Conservation (phyloP, 1,140 invertebrate genomes). For the Drosophila watanabei region DNA sequence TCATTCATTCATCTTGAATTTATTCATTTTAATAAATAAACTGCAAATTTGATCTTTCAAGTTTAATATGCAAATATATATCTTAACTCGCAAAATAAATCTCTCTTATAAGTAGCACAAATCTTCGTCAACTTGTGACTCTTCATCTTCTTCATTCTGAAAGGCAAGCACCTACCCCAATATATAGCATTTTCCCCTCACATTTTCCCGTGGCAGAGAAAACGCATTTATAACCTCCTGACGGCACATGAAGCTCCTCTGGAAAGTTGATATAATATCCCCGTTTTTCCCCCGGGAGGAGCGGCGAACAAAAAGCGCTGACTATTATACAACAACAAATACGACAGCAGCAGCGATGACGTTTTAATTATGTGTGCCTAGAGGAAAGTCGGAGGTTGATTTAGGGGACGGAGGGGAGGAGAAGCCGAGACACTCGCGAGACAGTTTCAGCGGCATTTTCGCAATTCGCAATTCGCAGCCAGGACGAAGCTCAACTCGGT, state of each 20-base stretch:
- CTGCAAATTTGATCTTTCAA: fast-evolving
- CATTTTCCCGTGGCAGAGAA: conserved; percentile 5
- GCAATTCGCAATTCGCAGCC: conserved; percentile 29
- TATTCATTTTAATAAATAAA: not conserved
- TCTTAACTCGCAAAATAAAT: not conserved
- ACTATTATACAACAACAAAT: conserved; percentile 57
- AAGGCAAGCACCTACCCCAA: conserved; percentile 9
- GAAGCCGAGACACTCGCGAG: conserved; percentile 73
- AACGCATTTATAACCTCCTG: conserved; percentile 48
- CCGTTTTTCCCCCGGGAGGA: conserved; percentile 30
- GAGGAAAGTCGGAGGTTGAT: conserved; percentile 43
- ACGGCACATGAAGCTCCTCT: conserved; percentile 24
- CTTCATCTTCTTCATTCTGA: not conserved
- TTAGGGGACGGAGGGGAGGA: conserved; percentile 17
- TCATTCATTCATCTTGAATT: not conserved
- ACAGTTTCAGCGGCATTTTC: conserved; percentile 62
- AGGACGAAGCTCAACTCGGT: conserved; percentile 52
- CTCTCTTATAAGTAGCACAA: not conserved
- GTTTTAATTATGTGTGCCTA: conserved; percentile 81
- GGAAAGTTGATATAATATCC: conserved; percentile 56
- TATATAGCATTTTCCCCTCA: conserved; percentile 10
- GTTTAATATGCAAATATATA: not conserved
- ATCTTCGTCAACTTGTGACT: conserved; percentile 3
- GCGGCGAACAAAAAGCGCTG: conserved; percentile 67
- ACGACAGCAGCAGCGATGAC: conserved; percentile 64